Evolutionary conservation across 2,113 vertebrate species (phyloP), one percentile per base, ranked within the genome.

Genomic region (Euleptes europaea): DNA sequence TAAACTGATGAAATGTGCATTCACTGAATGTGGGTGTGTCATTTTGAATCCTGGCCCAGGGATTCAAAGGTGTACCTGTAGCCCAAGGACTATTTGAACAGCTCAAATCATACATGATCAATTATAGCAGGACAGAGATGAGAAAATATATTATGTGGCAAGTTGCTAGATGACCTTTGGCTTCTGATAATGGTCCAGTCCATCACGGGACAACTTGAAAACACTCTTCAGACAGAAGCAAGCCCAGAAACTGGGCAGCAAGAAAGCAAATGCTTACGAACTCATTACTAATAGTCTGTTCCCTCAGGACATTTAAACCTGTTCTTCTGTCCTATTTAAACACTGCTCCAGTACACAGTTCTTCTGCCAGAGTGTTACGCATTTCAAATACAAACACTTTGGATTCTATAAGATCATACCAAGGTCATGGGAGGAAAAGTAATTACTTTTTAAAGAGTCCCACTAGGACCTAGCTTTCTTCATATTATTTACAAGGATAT

Each of bases 321-420:
- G 23, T 35, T 88, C 82, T 83, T 49, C 47, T 66, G 63, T 84
- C 83, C 92, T 87, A 76, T 90, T 94, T 93, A 87, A 90, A 88
- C 85, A 83, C 80, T 8, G 57, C 44, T 78, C 75, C 42, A 82
- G 57, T 40, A 35, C 35, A 38, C 89, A 60, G 51, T 89, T 90
- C 92, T 89, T 84, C 87, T 93, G 93, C 90, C 91, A 90, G 86
- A 69, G 19, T 1, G 5, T 79, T 93, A 85, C 60, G 74, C 70
- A 74, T 63, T 74, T 78, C 83, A 93, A 93, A 94, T 92, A 96
- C 95, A 95, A 90, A 57, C 42, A 57, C 78, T 80, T 95, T 90
- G 95, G 93, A 92, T 73, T 31, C 69, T 9, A 4, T 13, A 77
- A 92, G 88, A 92, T 85, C 85, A 91, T 92, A 91, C 84, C 7